Percentiles rank a stretch among this genome's conserved stretches.
phyloP scores from a whole-genome alignment of 1,140 invertebrate species.

The Drosophila aff. region DNA sequence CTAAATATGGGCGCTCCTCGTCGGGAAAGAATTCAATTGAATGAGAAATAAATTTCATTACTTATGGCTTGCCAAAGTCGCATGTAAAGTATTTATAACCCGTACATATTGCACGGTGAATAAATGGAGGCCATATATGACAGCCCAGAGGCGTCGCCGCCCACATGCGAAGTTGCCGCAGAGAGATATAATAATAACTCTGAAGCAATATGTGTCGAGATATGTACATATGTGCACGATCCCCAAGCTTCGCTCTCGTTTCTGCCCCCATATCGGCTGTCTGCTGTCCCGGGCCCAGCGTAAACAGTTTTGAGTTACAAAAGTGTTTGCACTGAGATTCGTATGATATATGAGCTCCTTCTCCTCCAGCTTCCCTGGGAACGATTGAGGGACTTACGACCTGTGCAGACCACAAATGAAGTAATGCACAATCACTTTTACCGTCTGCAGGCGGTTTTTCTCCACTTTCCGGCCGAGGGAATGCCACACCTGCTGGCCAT shows the following conservation, averaged over 20 bases:
- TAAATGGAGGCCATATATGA: constrained; percentile 68
- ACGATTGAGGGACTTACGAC: constrained; percentile 5
- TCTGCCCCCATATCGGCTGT: background rate
- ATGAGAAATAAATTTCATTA: constrained; percentile 66
- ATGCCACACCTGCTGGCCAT: constrained; percentile 49
- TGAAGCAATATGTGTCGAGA: constrained; percentile 51
- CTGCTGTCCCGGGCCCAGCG: constrained; percentile 10
- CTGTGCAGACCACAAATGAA: constrained; percentile 10
- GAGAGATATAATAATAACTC: constrained; percentile 53
- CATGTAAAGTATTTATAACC: constrained; percentile 66
- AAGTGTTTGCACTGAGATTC: constrained; percentile 39
- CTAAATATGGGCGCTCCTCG: constrained; percentile 31
- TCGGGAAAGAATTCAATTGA: constrained; percentile 62
- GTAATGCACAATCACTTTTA: constrained; percentile 33
- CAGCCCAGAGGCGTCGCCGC: constrained; percentile 50
- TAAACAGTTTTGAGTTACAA: constrained; percentile 55
- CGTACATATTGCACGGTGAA: constrained; percentile 45
- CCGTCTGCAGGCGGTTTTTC: constrained; percentile 14
- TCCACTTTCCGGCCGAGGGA: constrained; percentile 2
- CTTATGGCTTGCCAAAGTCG: constrained; percentile 67
- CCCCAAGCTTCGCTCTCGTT: constrained; percentile 36
- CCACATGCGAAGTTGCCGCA: constrained; percentile 56
- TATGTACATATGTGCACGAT: constrained; percentile 19
- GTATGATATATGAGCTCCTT: constrained; percentile 32
- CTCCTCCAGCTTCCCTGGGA: constrained; percentile 10